Evolutionary conservation across 1,140 invertebrate species (phyloP), one percentile per base, ranked within the genome.

Genomic region (Philaenus spumarius): DNA sequence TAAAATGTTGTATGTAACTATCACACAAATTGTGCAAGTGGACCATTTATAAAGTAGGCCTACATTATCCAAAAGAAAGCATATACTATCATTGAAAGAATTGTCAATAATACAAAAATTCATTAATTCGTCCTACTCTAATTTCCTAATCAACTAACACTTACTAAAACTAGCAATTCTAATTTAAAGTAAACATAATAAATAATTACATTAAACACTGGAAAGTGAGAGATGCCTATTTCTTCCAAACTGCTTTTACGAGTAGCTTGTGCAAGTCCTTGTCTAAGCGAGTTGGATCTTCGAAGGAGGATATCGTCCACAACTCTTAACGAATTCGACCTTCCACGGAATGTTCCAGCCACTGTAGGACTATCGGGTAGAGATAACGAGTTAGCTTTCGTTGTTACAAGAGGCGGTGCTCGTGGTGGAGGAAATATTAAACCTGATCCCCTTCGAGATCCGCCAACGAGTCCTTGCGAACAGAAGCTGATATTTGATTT

Each of bases 401-500:
- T 87, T 42, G 79, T 83, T n/a, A 84, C 78, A 48, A 90, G 77
- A 23, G 87, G 86, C 57, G 87, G 86, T 59, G 87, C 81, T 65
- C 86, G 78, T 57, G 81, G 80, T 61, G 68, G 61, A 0, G 66
- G 63, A 24, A 69, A 68, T 0, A 76, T 77, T 40, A 84, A 71
- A 35, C 77, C 80, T 23, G 83, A 84, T 26, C 72, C 69, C 17
- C 73, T 51, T 53, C 64, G 62, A 67, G 58, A 69, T 59, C 72
- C 76, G 67, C 4, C 30, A 0, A 73, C 69, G 50, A 81, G 62
- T 43, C 77, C 79, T 64, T 87, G 84, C 34, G 87, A 90, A 69
- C 87, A 91, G 73, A 92, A 91, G 65, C 89, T 92, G 62, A 94
- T 92, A 74, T 93, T 90, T 35, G 88, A 92, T 72, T 92, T 92